Evolutionary conservation across 1,140 invertebrate species (phyloP).

Genomic region (Caenorhabditis inopinata): DNA sequence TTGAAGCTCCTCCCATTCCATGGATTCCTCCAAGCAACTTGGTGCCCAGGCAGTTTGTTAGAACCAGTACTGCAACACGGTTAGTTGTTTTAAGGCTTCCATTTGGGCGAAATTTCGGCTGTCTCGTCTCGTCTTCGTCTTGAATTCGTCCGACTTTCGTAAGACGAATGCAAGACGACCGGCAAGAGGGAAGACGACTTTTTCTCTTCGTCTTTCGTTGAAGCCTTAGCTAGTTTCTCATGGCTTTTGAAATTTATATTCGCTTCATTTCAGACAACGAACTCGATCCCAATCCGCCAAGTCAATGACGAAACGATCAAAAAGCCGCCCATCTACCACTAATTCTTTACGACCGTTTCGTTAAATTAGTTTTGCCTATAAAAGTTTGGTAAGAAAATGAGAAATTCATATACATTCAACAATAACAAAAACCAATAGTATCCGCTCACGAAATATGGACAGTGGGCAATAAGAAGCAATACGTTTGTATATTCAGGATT

Average conservation of each 20-base stretch:
- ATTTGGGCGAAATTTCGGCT: no score
- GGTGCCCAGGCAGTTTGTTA: not conserved
- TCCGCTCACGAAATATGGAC: no score
- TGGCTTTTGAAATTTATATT: no score
- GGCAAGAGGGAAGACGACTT: no score
- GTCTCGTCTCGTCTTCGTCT: no score
- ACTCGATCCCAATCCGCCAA: not conserved
- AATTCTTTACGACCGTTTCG: not conserved
- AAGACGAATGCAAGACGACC: no score
- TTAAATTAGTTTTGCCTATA: not conserved
- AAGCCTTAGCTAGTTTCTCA: no score
- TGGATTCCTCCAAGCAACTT: constrained; percentile 35
- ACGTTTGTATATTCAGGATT: no score
- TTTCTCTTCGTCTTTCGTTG: no score
- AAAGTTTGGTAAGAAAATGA: not conserved
- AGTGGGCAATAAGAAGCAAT: no score
- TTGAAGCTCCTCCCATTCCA: not conserved
- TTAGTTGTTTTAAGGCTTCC: not conserved
- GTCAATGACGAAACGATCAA: not conserved
- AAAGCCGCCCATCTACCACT: not conserved
- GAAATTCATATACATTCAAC: not conserved
- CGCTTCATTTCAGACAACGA: not conserved
- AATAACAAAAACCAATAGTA: constrained; percentile 16
- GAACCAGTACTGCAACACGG: not conserved
- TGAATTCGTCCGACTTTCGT: no score